phyloP scores from a whole-genome alignment of 2,888 invertebrate species.

The Eulithis testata region DNA sequence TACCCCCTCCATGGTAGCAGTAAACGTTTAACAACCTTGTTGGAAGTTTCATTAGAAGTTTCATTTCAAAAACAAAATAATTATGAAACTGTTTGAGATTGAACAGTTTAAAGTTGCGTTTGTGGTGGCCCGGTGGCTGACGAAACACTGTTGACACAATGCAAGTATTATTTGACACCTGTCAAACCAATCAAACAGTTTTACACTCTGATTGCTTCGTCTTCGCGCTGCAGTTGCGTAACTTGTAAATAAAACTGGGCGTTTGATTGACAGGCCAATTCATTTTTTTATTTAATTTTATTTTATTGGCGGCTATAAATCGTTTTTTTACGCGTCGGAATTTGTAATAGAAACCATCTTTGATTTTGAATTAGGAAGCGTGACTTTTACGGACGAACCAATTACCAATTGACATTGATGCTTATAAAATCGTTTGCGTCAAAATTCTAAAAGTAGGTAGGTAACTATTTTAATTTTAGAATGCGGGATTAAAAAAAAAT shows the following conservation, averaged over 20 bases:
- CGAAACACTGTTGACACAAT: constrained; percentile 30
- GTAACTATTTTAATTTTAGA: too few relatives aligned
- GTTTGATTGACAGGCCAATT: constrained; percentile 31
- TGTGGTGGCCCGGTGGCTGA: constrained; percentile 5
- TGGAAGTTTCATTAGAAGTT: too few relatives aligned
- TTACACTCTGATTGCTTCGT: constrained; percentile 16
- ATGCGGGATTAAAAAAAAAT: too few relatives aligned
- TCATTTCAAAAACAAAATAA: background rate
- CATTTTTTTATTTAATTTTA: constrained; percentile 30
- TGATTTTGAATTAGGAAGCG: constrained; percentile 22
- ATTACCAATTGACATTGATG: background rate
- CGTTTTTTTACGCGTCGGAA: constrained; percentile 20
- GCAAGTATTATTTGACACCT: constrained; percentile 27
- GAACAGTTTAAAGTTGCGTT: background rate
- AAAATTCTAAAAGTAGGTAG: too few relatives aligned
- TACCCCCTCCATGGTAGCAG: too few relatives aligned
- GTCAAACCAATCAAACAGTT: constrained; percentile 32
- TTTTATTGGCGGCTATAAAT: constrained; percentile 29
- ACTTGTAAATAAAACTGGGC: constrained; percentile 26
- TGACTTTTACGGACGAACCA: constrained; percentile 14
- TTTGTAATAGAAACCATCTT: constrained; percentile 18
- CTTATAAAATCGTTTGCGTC: too few relatives aligned
- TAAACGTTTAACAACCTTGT: too few relatives aligned
- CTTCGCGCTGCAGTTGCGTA: constrained; percentile 20
- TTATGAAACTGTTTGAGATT: background rate